Conservation (phyloP, 1,140 invertebrate species). For the Camponotus pennsylvanicus region DNA sequence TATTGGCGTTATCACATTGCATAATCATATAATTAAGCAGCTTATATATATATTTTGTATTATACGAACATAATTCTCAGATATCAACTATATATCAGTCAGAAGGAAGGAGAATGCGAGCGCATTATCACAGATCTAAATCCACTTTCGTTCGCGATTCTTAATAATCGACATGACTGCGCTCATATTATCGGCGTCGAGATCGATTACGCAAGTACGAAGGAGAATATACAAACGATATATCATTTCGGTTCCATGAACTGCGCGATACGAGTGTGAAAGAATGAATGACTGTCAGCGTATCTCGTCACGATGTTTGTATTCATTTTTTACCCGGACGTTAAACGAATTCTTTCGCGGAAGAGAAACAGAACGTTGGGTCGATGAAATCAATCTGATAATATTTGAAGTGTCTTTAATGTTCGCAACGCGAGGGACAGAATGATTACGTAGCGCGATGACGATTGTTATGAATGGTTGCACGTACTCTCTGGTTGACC, state of each 20-base stretch:
- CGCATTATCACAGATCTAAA: slow-evolving; percentile 14
- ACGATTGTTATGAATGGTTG: slow-evolving; percentile 29
- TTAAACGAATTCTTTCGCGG: slow-evolving; percentile 48
- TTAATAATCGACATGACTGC: slow-evolving; percentile 13
- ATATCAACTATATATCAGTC: neutral
- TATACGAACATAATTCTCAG: neutral
- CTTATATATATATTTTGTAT: neutral
- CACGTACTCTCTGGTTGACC: neutral
- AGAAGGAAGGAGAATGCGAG: neutral
- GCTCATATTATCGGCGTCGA: slow-evolving; percentile 8
- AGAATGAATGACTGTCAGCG: slow-evolving; percentile 13
- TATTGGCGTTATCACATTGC: neutral
- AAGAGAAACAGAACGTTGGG: slow-evolving; percentile 3
- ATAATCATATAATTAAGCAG: neutral
- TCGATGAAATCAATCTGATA: slow-evolving; percentile 48
- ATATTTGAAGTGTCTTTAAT: slow-evolving; percentile 33
- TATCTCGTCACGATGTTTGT: slow-evolving; percentile 33
- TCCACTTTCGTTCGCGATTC: slow-evolving; percentile 16
- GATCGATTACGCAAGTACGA: slow-evolving; percentile 42
- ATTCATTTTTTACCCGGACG: slow-evolving; percentile 2
- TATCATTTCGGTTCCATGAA: slow-evolving; percentile 19
- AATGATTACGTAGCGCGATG: slow-evolving; percentile 4
- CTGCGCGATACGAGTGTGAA: slow-evolving; percentile 23
- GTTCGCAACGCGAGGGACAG: neutral
- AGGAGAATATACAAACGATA: neutral